Conservation (phyloP, 1,140 invertebrate genomes). For the Pogonomyrmex barbatus region DNA sequence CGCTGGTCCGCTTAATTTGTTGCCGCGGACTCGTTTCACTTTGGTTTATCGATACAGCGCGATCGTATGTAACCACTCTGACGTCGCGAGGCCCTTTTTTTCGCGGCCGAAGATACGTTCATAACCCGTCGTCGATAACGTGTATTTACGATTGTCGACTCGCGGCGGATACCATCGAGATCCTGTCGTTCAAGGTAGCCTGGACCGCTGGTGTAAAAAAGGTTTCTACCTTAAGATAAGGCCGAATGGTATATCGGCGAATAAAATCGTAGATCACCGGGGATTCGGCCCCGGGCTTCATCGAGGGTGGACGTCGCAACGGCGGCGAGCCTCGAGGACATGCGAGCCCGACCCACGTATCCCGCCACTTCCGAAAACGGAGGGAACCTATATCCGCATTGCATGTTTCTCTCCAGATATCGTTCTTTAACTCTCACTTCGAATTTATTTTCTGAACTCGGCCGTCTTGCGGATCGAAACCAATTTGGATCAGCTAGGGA, state of each 20-base stretch:
- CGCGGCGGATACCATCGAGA: conserved; percentile 62
- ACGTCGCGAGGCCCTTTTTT: conserved; percentile 66
- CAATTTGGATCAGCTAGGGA: not conserved
- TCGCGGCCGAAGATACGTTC: conserved; percentile 67
- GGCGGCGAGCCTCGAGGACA: conserved; percentile 30
- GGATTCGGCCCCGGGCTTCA: conserved; percentile 52
- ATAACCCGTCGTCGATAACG: conserved; percentile 68
- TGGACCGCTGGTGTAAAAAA: conserved; percentile 66
- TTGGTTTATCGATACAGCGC: conserved; percentile 58
- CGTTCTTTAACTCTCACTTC: not conserved
- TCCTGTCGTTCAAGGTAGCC: conserved; percentile 65
- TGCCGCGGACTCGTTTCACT: conserved; percentile 60
- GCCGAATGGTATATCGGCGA: conserved; percentile 70
- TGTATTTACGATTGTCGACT: conserved; percentile 63
- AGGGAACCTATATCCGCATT: not conserved
- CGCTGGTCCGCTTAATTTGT: conserved; percentile 53
- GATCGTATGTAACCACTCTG: conserved; percentile 56
- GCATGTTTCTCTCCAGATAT: not conserved
- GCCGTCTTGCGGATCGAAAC: not conserved
- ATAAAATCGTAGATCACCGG: conserved; percentile 76
- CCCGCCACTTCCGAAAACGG: not conserved
- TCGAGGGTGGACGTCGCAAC: conserved; percentile 64
- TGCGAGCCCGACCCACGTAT: conserved; percentile 25
- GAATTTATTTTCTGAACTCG: not conserved
- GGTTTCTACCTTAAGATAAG: conserved; percentile 67